These are phyloP conservation scores for Apotomis betuletana DNA, from an alignment of 2,888 invertebrate species.

Conservation along the genomic window DNA sequence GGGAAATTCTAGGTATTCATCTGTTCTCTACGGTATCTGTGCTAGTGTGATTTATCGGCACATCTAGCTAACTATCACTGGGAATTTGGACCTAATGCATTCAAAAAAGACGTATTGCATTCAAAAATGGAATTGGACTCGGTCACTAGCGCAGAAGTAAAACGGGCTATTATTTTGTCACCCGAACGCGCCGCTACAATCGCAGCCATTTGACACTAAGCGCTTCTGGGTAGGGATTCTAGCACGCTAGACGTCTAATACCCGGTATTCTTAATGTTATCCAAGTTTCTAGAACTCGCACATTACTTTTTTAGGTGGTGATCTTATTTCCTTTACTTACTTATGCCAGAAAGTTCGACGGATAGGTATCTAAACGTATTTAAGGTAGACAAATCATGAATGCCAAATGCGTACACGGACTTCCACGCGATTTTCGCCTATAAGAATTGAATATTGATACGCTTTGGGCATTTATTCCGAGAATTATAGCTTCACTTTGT, in stretches of 20 bases:
- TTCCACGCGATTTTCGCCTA: too few relatives aligned
- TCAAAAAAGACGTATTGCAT: not conserved
- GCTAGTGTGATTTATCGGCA: not conserved
- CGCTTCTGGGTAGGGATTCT: slow-evolving; percentile 69
- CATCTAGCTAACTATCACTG: not conserved
- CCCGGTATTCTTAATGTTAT: slow-evolving; percentile 52
- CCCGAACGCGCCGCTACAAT: slow-evolving; percentile 47
- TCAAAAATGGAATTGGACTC: slow-evolving; percentile 5
- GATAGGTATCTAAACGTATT: not conserved
- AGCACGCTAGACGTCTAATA: slow-evolving; percentile 65
- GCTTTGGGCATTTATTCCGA: too few relatives aligned
- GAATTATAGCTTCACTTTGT: too few relatives aligned
- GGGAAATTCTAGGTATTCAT: too few relatives aligned
- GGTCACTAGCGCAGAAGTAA: slow-evolving; percentile 23
- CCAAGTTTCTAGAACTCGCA: slow-evolving; percentile 32
- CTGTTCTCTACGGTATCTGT: too few relatives aligned
- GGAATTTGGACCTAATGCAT: not conserved
- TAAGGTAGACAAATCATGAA: too few relatives aligned
- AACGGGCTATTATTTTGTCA: slow-evolving; percentile 35
- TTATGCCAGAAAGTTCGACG: not conserved
- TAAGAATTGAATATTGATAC: too few relatives aligned
- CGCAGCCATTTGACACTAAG: slow-evolving; percentile 53
- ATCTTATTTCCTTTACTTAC: not conserved
- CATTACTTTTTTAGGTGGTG: slow-evolving; percentile 15
- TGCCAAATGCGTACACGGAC: too few relatives aligned